phyloP scores from a whole-genome alignment of 2,797 vertebrate species.

The Cynopterus sphinx region DNA sequence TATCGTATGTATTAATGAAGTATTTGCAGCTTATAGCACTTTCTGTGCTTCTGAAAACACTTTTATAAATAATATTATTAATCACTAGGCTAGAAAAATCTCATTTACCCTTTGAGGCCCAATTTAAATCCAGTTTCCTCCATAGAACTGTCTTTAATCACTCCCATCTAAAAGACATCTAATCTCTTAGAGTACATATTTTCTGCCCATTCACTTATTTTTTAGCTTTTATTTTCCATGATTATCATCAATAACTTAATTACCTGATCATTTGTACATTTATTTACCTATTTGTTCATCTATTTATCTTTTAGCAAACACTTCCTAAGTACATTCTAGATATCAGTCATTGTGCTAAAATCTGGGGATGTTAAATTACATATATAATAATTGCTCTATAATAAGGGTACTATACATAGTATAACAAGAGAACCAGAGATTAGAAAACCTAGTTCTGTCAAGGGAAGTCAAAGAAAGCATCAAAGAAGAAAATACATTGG shows the following conservation, averaged over 20 bases:
- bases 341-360: neutral
- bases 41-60: constrained; percentile 1
- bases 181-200: neutral
- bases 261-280: constrained; percentile 25
- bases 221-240: neutral
- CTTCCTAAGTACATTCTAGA: neutral
- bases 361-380: neutral
- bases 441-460: neutral
- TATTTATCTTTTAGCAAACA: neutral
- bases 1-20: neutral
- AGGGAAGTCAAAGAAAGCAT: neutral
- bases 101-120: neutral
- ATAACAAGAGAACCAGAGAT: neutral
- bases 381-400: neutral
- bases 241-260: constrained; percentile 6
- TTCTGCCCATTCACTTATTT: neutral
- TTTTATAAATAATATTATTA: constrained; percentile 25
- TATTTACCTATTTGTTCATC: neutral
- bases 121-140: constrained; percentile 11
- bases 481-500: neutral
- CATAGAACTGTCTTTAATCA: neutral
- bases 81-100: neutral
- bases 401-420: neutral
- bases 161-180: neutral
- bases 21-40: neutral